Conservation (phyloP, 2,888 invertebrate genomes). For the Troides oblongomaculatus region DNA sequence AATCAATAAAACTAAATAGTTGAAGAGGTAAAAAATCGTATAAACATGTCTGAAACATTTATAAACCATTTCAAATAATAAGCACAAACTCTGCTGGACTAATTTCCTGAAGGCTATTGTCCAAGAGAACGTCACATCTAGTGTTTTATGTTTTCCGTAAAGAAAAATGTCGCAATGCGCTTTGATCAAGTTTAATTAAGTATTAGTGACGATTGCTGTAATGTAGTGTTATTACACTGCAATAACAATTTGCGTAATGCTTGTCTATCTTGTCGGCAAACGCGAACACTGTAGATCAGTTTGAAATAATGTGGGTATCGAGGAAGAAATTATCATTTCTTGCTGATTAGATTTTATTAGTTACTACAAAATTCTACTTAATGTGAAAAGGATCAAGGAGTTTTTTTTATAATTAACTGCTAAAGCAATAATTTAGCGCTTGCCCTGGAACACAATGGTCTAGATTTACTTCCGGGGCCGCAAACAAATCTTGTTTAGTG, state of each 20-base stretch:
- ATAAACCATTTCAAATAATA: too few species aligned
- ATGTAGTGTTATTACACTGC: constrained; percentile 6
- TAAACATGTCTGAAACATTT: too few species aligned
- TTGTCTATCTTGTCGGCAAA: constrained; percentile 3
- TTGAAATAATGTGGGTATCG: neutral
- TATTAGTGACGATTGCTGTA: constrained; percentile 24
- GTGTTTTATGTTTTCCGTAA: constrained; percentile 2
- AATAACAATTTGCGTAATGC: constrained; percentile 15
- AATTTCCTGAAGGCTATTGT: neutral
- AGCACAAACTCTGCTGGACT: neutral
- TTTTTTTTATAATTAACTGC: too few species aligned
- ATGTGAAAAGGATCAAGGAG: too few species aligned
- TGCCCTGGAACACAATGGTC: too few species aligned
- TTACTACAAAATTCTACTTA: too few species aligned
- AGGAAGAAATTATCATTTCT: neutral
- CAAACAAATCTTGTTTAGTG: too few species aligned
- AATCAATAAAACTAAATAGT: too few species aligned
- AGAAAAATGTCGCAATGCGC: constrained; percentile 12
- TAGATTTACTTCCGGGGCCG: too few species aligned
- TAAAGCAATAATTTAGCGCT: too few species aligned
- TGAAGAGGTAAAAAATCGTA: too few species aligned
- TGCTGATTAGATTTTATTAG: too few species aligned
- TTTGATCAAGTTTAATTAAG: constrained; percentile 17
- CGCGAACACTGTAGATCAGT: neutral
- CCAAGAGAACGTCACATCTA: neutral